Conservation (phyloP, 2,113 vertebrate genomes). For the Corydoras sp. region DNA sequence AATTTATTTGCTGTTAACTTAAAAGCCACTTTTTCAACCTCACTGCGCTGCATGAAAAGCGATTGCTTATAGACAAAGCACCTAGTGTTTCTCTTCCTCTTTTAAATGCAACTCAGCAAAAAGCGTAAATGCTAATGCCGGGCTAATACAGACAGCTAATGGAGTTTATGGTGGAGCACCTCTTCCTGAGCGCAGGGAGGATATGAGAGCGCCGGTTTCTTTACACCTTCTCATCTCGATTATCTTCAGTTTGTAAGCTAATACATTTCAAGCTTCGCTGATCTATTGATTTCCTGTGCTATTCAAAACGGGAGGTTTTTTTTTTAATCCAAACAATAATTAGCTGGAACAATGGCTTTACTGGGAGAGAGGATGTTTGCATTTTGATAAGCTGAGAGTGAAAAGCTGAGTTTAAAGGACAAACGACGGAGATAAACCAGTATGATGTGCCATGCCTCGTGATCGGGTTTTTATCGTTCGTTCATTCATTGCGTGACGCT, state of each 20-base stretch:
- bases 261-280: slow-evolving; percentile 69
- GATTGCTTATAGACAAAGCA: slow-evolving; percentile 5
- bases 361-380: slow-evolving; percentile 59
- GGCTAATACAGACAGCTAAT: slow-evolving; percentile 49
- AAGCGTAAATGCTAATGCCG: slow-evolving; percentile 41
- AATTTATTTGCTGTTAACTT: neutral
- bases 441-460: neutral
- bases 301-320: slow-evolving; percentile 56
- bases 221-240: slow-evolving; percentile 39
- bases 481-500: too few relatives aligned
- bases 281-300: slow-evolving; percentile 64
- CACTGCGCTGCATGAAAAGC: slow-evolving; percentile 1
- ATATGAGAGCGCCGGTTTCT: slow-evolving; percentile 39
- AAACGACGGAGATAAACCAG: slow-evolving; percentile 3
- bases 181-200: slow-evolving; percentile 18
- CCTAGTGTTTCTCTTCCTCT: slow-evolving; percentile 5
- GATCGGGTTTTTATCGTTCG: too few relatives aligned
- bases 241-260: slow-evolving; percentile 57
- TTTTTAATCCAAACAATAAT: slow-evolving; percentile 54
- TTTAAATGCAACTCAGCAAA: slow-evolving; percentile 37
- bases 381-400: slow-evolving; percentile 42
- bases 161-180: slow-evolving; percentile 42
- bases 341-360: slow-evolving; percentile 56
- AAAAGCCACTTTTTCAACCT: slow-evolving; percentile 2
- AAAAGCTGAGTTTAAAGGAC: slow-evolving; percentile 26